Evolutionary conservation across 1,140 invertebrate species (phyloP), one percentile per base, ranked within the genome.

Genomic region (Phthorimaea operculella): DNA sequence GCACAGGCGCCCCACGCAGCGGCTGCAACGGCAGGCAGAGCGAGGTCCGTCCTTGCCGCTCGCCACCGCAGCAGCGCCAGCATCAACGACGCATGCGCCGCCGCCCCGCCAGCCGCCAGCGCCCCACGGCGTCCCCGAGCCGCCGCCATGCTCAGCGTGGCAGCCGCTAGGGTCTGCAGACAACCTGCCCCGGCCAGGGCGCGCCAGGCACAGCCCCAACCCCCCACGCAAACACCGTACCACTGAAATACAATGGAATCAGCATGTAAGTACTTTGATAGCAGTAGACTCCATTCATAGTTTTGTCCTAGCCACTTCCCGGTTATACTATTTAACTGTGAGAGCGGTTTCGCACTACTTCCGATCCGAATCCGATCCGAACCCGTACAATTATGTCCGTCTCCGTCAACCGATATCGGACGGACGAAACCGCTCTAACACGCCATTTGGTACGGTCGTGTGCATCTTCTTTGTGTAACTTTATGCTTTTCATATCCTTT

Each of bases 1-100:
- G 91, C 90, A 66, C 91, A 92, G 8, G 92, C 90, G n/a, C 91
- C 91, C 91, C 91, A 92, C 1, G 90, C 90, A 0, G 91, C 90
- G 1, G 90, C 89, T 55, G 91, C 91, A 6, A 92, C 90, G 14
- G 91, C 90, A 16, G 92, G 90, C 17, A 92, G 74, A 8, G 90
- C 79, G 1, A 79, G 45, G 87, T 61, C 90, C 72, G 76, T 92
- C 87, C 66, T 89, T 82, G 54, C 89, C 74, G 36, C 90, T 75
- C 44, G 88, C 90, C 76, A 90, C 78, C 89, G 72, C 11, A 90
- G 74, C 52, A 92, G 74, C 1, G 91, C 90, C 60, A 92, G 80
- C 33, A 92, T 62, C 4, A 92, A 79, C 59, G 90, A 91, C 0
- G 88, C 87, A 64, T 92, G 90, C 60, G 92, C 92, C 4, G 88